phyloP scores from a whole-genome alignment of 1,140 invertebrate genomes.

The Rhyzopertha dominica region DNA sequence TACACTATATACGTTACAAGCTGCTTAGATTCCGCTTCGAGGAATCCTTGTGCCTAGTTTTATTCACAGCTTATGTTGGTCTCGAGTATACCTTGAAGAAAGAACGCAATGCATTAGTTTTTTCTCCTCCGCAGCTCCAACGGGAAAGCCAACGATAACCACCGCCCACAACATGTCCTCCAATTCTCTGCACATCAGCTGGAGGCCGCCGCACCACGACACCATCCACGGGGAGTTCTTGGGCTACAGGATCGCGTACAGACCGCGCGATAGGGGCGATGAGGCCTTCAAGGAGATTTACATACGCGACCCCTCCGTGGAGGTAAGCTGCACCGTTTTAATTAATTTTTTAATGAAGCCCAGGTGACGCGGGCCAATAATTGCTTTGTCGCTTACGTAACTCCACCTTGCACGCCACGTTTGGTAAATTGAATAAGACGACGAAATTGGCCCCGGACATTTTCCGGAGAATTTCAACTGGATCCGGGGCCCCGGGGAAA shows the following conservation, averaged over 20 bases:
- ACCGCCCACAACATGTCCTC: conserved; percentile 66
- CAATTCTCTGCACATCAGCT: conserved; percentile 64
- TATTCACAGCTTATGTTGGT: no score
- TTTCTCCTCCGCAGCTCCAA: conserved; percentile 63
- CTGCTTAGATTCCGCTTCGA: no score
- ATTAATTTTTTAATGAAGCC: no score
- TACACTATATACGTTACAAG: no score
- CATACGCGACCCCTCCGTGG: conserved; percentile 59
- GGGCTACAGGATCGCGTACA: conserved; percentile 67
- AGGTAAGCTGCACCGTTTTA: conserved; percentile 46
- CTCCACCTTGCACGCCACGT: conserved; percentile 4
- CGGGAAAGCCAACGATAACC: conserved; percentile 66
- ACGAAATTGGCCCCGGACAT: conserved; percentile 19
- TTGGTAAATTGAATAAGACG: conserved; percentile 20
- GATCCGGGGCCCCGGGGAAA: conserved; percentile 23
- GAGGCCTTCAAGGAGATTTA: conserved; percentile 62
- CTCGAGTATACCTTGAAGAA: no score
- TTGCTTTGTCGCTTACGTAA: no score
- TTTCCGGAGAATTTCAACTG: conserved; percentile 18
- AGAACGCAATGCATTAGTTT: no score
- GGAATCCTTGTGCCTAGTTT: no score
- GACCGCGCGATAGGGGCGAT: conserved; percentile 54
- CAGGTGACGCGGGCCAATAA: no score
- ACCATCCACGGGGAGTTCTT: conserved; percentile 75
- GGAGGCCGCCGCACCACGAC: conserved; percentile 61